Percentiles rank a stretch among this genome's conserved stretches.
Conservation (phyloP, 1,140 invertebrate species). For the Anastrepha obliqua region DNA sequence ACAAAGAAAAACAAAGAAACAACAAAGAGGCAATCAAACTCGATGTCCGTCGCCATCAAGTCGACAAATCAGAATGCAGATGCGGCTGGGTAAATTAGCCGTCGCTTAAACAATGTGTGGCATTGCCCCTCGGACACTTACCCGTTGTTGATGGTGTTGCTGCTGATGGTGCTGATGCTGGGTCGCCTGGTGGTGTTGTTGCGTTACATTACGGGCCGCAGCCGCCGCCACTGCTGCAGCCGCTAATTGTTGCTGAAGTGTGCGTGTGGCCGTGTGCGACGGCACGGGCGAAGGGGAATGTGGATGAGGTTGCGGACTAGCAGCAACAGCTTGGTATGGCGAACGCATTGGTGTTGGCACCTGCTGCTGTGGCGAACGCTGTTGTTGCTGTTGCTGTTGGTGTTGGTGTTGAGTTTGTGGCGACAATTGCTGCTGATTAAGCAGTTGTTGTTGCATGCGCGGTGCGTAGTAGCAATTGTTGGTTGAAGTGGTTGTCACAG, state of each 20-base stretch:
- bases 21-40: constrained; percentile 19
- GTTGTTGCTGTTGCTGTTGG: constrained; percentile 50
- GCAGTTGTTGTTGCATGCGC: constrained; percentile 39
- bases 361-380: constrained; percentile 11
- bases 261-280: neutral
- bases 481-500: neutral
- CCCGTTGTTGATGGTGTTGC: constrained; percentile 56
- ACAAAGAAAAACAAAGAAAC: neutral
- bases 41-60: neutral
- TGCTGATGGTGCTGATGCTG: constrained; percentile 30
- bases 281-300: neutral
- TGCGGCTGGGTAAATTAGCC: neutral
- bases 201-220: constrained; percentile 60
- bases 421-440: constrained; percentile 60
- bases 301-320: constrained; percentile 34
- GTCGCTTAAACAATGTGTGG: neutral
- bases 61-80: constrained; percentile 44
- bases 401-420: constrained; percentile 30
- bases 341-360: constrained; percentile 49
- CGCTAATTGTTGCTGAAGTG: constrained; percentile 46
- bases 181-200: constrained; percentile 57
- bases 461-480: constrained; percentile 57
- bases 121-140: constrained; percentile 24
- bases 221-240: constrained; percentile 50
- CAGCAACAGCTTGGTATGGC: constrained; percentile 15